Evolutionary conservation across 2,888 invertebrate species (phyloP), one percentile per base, ranked within the genome.

Genomic region (Drosophila pegasa): DNA sequence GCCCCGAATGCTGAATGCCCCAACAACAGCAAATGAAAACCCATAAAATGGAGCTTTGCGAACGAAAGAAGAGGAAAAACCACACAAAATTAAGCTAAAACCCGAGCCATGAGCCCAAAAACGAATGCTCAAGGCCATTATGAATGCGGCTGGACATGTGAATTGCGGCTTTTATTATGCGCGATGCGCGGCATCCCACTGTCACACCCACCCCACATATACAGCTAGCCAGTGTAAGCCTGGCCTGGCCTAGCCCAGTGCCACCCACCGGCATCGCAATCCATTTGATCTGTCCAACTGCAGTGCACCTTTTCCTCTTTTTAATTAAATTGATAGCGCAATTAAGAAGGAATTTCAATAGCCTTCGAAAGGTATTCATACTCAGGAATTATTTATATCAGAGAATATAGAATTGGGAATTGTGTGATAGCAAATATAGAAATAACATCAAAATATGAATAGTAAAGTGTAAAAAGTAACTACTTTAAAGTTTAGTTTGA

Each of bases 91-190:
- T 18, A 41, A 43, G 16, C 67, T 56, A 20, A 27, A 61, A 31
- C 38, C 41, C 12, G 10, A 38, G 47, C 55, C 43, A 16, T 25
- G 58, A 37, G 58, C 25, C 55, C 56, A 56, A 37, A 59, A 16
- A 50, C 48, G 18, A 35, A 43, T 40, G 20, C 76, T 71, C 57
- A 76, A 62, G 74, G 74, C 51, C 55, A 55, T 58, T 45, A 50
- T 47, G 47, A 61, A 76, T 71, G 58, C 51, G 52, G 56, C 45
- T 22, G 75, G 52, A 81, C 62, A 67, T 70, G 75, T 59, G 59
- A 71, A 71, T 75, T 68, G 80, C 38, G 58, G 60, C 31, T 66
- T 71, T 75, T 71, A 65, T 64, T 60, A 71, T 51, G 56, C 75
- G 50, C 61, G 45, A 38, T 12, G 8, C 59, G 41, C 68, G 60